Conservation (phyloP, 2,113 vertebrate species). For the Cyprinodon variegatus region DNA sequence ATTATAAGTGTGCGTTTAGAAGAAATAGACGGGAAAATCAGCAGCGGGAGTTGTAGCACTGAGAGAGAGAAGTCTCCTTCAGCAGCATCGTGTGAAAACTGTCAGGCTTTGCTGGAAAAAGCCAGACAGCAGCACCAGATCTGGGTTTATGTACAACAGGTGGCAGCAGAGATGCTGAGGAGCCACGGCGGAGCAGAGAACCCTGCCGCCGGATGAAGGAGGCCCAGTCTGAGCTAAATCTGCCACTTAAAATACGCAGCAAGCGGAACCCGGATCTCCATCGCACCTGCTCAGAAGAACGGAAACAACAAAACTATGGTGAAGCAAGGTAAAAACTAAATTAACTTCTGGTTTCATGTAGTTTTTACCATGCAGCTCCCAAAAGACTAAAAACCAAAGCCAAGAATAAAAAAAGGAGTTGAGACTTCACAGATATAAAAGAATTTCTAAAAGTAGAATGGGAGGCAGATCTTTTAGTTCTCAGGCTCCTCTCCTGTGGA, state of each 20-base stretch:
- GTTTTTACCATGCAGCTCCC: too few species aligned
- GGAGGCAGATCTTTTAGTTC: too few species aligned
- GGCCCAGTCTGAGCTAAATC: neutral
- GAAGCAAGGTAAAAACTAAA: too few species aligned
- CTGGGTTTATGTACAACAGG: slow-evolving; percentile 24
- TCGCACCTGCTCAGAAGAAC: slow-evolving; percentile 20
- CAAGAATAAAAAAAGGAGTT: too few species aligned
- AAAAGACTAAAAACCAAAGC: too few species aligned
- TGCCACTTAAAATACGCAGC: neutral
- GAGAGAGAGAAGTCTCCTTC: neutral
- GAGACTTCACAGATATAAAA: too few species aligned
- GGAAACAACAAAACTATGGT: neutral
- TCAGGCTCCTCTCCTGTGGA: too few species aligned
- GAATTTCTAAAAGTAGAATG: too few species aligned
- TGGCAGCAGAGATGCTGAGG: slow-evolving; percentile 1
- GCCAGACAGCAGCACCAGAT: slow-evolving; percentile 49
- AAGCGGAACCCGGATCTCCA: neutral
- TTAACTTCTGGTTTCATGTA: too few species aligned
- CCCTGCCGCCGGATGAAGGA: neutral
- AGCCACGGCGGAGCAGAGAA: neutral
- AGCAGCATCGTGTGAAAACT: neutral
- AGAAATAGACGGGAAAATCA: slow-evolving; percentile 35
- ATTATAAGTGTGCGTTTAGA: slow-evolving; percentile 23
- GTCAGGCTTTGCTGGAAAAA: slow-evolving; percentile 17
- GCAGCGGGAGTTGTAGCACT: slow-evolving; percentile 52